Evolutionary conservation across 2,113 vertebrate species (phyloP).

Genomic region (Enhydra lutris): DNA sequence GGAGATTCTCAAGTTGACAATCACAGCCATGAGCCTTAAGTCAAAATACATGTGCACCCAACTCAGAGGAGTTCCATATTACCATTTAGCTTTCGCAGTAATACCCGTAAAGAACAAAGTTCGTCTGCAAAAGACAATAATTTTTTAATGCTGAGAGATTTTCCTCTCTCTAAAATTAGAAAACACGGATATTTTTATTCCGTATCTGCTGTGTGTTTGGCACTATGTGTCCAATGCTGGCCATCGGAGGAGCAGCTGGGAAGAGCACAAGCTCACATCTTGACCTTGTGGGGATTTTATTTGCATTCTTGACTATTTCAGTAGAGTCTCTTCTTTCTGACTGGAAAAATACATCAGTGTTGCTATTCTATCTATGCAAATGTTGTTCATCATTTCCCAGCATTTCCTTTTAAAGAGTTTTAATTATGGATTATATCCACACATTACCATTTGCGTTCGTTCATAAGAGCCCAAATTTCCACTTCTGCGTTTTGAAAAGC

Average conservation of each 20-base stretch:
- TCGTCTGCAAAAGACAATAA: not conserved
- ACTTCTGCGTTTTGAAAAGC: not conserved
- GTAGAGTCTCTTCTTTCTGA: not conserved
- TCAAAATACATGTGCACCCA: fast-evolving
- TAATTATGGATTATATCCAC: conserved; percentile 15
- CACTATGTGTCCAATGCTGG: fast-evolving
- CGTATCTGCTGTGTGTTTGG: fast-evolving
- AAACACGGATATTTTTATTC: not conserved
- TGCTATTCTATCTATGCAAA: not conserved
- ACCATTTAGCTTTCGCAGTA: not conserved
- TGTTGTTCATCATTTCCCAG: not conserved
- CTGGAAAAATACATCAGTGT: not conserved
- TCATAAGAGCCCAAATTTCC: not conserved
- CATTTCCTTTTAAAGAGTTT: conserved; percentile 32
- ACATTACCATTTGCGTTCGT: conserved; percentile 23
- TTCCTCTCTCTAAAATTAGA: not conserved
- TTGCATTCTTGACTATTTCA: conserved; percentile 33
- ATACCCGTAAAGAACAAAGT: not conserved
- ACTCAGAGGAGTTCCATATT: not conserved
- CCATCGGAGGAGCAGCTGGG: fast-evolving
- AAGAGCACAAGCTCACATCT: not conserved
- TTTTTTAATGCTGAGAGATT: not conserved
- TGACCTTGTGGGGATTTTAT: not conserved
- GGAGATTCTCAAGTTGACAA: not conserved
- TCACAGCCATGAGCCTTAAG: fast-evolving